A percentile compares a stretch with the other conserved stretches of the same genome.
phyloP scores from a whole-genome alignment of 2,113 vertebrate species.

The Nymphicus hollandicus region DNA sequence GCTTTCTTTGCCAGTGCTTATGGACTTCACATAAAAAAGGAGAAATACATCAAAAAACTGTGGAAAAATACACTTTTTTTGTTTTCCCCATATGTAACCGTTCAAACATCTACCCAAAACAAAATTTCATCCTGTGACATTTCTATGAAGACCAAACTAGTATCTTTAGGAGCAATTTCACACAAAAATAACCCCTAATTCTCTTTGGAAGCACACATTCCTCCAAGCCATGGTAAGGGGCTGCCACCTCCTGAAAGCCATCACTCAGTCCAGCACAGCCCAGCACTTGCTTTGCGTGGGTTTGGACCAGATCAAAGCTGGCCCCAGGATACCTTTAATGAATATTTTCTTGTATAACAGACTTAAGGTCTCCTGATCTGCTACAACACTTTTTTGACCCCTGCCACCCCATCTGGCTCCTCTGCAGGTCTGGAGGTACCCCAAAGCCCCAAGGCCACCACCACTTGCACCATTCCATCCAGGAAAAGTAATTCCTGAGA shows the following conservation, averaged over 20 bases:
- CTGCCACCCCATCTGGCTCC: background rate
- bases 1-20: background rate
- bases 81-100: background rate
- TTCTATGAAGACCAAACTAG: background rate
- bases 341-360: background rate
- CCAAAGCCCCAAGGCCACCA: background rate
- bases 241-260: background rate
- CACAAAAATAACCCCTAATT: background rate
- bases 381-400: background rate
- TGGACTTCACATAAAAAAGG: background rate
- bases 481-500: background rate
- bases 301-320: background rate
- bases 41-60: background rate
- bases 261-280: fast-evolving
- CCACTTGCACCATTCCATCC: background rate
- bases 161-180: background rate
- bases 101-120: background rate
- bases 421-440: background rate
- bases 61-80: background rate
- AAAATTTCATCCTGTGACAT: background rate
- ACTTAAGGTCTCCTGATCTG: background rate
- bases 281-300: fast-evolving
- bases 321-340: background rate
- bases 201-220: fast-evolving
- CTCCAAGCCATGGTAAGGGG: background rate